These are phyloP conservation scores for Melanophora roralis DNA, from an alignment of 2,888 invertebrate species.

Conservation along the genomic window DNA sequence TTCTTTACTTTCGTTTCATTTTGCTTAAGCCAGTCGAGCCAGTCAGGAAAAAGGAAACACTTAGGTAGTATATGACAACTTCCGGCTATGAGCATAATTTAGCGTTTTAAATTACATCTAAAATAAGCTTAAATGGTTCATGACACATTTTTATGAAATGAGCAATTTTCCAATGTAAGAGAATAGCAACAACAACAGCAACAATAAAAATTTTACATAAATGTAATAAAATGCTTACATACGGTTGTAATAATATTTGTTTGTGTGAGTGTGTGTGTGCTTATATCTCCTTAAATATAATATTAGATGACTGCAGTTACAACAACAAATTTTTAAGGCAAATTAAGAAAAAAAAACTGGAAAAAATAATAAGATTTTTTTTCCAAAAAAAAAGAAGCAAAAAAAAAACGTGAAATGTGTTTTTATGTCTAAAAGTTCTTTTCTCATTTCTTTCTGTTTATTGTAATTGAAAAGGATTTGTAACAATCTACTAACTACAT, in stretches of 20 bases:
- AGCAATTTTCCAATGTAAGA: constrained; percentile 56
- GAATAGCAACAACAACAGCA: background rate
- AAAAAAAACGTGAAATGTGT: background rate
- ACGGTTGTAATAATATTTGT: no score
- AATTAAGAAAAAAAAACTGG: background rate
- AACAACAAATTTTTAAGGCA: no score
- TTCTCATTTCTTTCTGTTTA: no score
- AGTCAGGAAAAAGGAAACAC: constrained; percentile 62
- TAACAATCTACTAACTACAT: constrained; percentile 16
- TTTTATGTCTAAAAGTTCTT: background rate
- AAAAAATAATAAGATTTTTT: background rate
- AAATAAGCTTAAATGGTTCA: constrained; percentile 75
- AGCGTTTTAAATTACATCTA: constrained; percentile 73
- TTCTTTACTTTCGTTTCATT: constrained; percentile 32
- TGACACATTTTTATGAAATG: constrained; percentile 70
- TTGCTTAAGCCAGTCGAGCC: constrained; percentile 58
- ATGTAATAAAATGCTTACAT: constrained; percentile 9
- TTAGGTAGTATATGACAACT: constrained; percentile 63
- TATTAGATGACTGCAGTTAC: background rate
- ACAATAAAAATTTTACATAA: background rate
- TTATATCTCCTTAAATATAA: background rate
- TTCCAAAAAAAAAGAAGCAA: background rate
- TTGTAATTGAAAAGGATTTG: constrained; percentile 43
- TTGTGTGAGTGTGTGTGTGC: background rate
- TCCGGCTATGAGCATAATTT: constrained; percentile 69